Evolutionary conservation across 64 coral and sea anemone species (phyloP).

Genomic region (Stichodactyla helianthus): DNA sequence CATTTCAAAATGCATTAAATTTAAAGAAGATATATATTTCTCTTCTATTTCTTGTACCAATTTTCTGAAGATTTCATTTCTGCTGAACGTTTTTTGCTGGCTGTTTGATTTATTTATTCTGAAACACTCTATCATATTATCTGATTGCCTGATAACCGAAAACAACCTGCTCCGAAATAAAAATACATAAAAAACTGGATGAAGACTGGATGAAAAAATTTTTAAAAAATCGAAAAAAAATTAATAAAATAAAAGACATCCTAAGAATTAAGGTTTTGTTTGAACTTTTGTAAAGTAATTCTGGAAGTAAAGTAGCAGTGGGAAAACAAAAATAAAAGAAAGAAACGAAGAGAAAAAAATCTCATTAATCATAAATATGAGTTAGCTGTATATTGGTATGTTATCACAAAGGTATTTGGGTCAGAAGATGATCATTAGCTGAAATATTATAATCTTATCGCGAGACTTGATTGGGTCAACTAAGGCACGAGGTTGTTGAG

Average conservation of each 20-base stretch:
- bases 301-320: neutral
- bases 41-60: too few species aligned
- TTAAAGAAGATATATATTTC: too few species aligned
- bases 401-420: slow-evolving; percentile 10
- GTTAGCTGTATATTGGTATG: neutral
- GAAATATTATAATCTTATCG: too few species aligned
- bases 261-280: neutral
- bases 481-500: too few species aligned
- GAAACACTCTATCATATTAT: slow-evolving; percentile 8
- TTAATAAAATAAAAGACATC: neutral
- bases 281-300: neutral
- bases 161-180: neutral
- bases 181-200: neutral
- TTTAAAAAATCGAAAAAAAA: neutral
- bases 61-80: neutral
- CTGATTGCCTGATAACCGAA: neutral
- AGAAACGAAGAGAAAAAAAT: neutral
- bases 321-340: neutral
- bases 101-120: neutral
- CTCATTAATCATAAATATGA: slow-evolving; percentile 1
- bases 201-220: neutral
- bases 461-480: too few species aligned
- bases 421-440: neutral
- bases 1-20: too few species aligned
- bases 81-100: neutral